A percentile compares a stretch with the other conserved stretches of the same genome.
Evolutionary conservation across 2,113 vertebrate genomes (phyloP).

Genomic region (Chauna torquata): DNA sequence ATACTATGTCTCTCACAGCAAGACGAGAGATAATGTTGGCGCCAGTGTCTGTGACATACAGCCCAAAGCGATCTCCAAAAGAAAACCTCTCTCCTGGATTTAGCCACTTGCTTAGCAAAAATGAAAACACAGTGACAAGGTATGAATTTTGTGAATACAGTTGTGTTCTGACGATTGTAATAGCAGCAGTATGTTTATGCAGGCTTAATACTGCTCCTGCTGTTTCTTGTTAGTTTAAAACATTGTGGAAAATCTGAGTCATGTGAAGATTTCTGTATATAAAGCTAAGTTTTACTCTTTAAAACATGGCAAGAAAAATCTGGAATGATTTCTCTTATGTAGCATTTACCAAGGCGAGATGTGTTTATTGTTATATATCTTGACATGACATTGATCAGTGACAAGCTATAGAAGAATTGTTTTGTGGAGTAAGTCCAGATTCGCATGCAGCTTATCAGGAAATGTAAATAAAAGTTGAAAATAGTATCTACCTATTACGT

Average conservation of each 20-base stretch:
- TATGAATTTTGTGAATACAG: neutral
- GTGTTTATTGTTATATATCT: neutral
- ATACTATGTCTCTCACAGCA: conserved; percentile 74
- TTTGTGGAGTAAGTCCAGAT: neutral
- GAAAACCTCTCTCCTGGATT: conserved; percentile 96
- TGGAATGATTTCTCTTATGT: neutral
- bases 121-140: conserved; percentile 82
- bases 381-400: neutral
- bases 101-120: conserved; percentile 82
- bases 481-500: neutral
- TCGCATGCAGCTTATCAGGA: neutral
- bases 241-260: neutral
- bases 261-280: neutral
- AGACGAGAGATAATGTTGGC: conserved; percentile 89
- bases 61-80: conserved; percentile 94
- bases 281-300: neutral
- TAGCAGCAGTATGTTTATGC: neutral
- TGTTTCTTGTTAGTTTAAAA: neutral
- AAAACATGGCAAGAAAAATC: neutral
- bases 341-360: neutral
- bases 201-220: neutral
- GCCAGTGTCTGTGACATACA: conserved; percentile 87
- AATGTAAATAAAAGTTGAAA: neutral
- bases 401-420: neutral
- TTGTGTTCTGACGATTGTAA: neutral